A percentile compares a stretch with the other conserved stretches of the same genome.
Evolutionary conservation across 2,113 vertebrate species (phyloP).

Genomic region (Felis catus): F.catus_Fca126_mat1.0 CM031418.1:119143001-119143500

Average conservation of each 20-base stretch:
- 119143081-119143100: conserved; percentile 52
- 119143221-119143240: conserved; percentile 59
- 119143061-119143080: conserved; percentile 38
- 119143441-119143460: conserved; percentile 49
- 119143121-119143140: conserved; percentile 23
- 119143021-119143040: conserved; percentile 55
- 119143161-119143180: not conserved
- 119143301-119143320: conserved; percentile 57
- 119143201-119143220: not conserved
- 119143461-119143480: conserved; percentile 68
- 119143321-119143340: conserved; percentile 53
- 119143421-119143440: conserved; percentile 48
- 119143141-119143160: not conserved
- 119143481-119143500: conserved; percentile 51
- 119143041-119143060: conserved; percentile 69
- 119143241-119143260: conserved; percentile 16
- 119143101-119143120: conserved; percentile 58
- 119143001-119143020: not conserved
- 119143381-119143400: conserved; percentile 30
- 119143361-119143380: not conserved
- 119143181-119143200: not conserved
- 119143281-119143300: conserved; percentile 49
- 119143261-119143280: conserved; percentile 19
- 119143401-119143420: conserved; percentile 67
- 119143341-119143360: conserved; percentile 31